These are phyloP conservation scores for Microchirus variegatus DNA, from an alignment of 2,797 vertebrate species.

Conservation along the genomic window DNA sequence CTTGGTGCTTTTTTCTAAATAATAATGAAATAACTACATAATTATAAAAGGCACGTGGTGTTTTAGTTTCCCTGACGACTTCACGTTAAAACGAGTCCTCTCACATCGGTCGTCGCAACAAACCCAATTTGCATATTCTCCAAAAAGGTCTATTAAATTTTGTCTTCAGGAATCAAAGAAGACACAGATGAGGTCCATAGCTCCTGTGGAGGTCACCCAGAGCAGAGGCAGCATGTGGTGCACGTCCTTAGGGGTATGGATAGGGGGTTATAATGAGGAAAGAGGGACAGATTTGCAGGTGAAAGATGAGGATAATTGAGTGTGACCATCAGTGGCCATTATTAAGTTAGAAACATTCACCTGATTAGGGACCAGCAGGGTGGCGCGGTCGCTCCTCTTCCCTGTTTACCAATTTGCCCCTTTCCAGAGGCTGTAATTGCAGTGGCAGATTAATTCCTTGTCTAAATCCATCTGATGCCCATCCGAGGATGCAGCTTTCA, in stretches of 20 bases:
- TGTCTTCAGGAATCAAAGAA: not conserved
- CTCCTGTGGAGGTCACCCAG: not conserved
- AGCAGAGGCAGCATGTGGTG: slow-evolving; percentile 12
- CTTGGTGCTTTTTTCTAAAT: no score
- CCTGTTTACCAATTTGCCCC: slow-evolving; percentile 44
- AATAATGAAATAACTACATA: no score
- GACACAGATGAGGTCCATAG: slow-evolving; percentile 4
- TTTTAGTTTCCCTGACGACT: no score
- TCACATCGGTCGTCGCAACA: no score
- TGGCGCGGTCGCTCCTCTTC: slow-evolving; percentile 31
- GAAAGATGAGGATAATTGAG: slow-evolving; percentile 63
- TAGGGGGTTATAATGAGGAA: slow-evolving; percentile 15
- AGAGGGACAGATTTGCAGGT: slow-evolving; percentile 36
- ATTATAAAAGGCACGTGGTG: no score
- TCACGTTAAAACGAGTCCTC: no score
- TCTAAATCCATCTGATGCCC: slow-evolving; percentile 73
- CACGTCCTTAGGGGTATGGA: slow-evolving; percentile 18
- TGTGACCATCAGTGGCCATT: slow-evolving; percentile 51
- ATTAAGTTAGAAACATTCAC: slow-evolving; percentile 57
- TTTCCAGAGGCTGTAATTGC: slow-evolving; percentile 56
- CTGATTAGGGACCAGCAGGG: slow-evolving; percentile 59
- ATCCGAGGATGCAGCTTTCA: slow-evolving; percentile 57
- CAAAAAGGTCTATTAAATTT: not conserved
- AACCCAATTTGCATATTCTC: not conserved
- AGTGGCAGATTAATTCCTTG: slow-evolving; percentile 73